These are phyloP conservation scores for Lochmaea capreae DNA, from an alignment of 2,888 invertebrate species.

Conservation along the genomic window DNA sequence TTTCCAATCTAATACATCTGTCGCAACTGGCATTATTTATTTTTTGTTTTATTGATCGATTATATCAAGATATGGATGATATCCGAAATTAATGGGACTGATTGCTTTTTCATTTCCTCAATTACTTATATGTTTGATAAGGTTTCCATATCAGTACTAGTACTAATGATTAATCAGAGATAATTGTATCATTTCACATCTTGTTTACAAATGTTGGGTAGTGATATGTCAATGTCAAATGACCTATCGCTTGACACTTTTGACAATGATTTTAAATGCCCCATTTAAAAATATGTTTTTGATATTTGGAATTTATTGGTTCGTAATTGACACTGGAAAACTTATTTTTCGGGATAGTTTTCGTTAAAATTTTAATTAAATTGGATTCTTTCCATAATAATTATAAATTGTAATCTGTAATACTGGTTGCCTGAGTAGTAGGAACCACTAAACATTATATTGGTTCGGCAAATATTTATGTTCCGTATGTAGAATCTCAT, in stretches of 20 bases:
- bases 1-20: conserved; percentile 44
- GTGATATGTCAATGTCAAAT: conserved; percentile 11
- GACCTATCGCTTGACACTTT: not conserved
- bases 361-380: too few species aligned
- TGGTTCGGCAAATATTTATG: too few species aligned
- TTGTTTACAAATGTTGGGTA: conserved; percentile 21
- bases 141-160: conserved; percentile 6
- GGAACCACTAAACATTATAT: too few species aligned
- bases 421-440: not conserved
- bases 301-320: too few species aligned
- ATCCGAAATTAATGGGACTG: conserved; percentile 2
- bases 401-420: not conserved
- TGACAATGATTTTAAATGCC: not conserved
- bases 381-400: too few species aligned
- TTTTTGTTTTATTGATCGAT: conserved; percentile 25
- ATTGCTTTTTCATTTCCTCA: conserved; percentile 16
- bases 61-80: not conserved
- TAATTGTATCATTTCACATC: conserved; percentile 13
- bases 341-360: too few species aligned
- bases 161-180: conserved; percentile 15
- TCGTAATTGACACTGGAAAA: too few species aligned
- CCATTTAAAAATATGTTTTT: not conserved
- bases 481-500: too few species aligned
- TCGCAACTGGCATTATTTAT: conserved; percentile 18
- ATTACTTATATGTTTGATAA: conserved; percentile 23